Base-by-base conservation (phyloP, 1,140 invertebrate species). In the Papilio aristodemus region DNA sequence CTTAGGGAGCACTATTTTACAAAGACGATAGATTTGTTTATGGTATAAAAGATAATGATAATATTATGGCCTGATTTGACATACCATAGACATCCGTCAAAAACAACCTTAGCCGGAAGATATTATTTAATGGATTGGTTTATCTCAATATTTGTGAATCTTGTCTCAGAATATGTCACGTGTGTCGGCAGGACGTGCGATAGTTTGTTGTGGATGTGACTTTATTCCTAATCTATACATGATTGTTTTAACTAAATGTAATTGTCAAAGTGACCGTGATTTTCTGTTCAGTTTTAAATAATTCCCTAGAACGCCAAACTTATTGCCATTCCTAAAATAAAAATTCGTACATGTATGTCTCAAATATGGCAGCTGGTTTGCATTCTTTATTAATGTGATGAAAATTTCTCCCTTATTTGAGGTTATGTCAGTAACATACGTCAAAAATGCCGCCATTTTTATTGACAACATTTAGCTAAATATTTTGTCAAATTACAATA, bases 241-340 rank as follows among this genome's bases (percentile, higher is more conserved):
- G 57, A 60, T 60, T 60, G 59, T 60, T 60, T 39, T 60, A 60
- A 60, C 58, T 63, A 4, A 25, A 41, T 64, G 43, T 19, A 63
- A 63, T 41, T 41, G 37, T 64, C 19, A 14, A 64, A 64, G 17
- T 27, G 17, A 64, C 13, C 11, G 19, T 10, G 19, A 41, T 64
- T 64, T 41, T 22, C 60, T 6, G 13, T 64, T 32, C 17, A 10
- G 11, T 54, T 13, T 54, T 10, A 54, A 54, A 46, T 46, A 46
- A 54, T 54, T 54, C 22, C 46, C 19, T 13, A 54, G 9, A 54
- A 32, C 27, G 27, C 27, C 27, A 32, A 32, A 3, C 19, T 11
- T 46, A 39, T 13, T 10, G 43, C 19, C 46, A 50, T 50, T 50
- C 19, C 43, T 46, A 6, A 43, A 43, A 17, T 11, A 39, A 32